These are phyloP conservation scores for Meteorus sp. DNA, from an alignment of 1,140 invertebrate species.

Conservation along the genomic window DNA sequence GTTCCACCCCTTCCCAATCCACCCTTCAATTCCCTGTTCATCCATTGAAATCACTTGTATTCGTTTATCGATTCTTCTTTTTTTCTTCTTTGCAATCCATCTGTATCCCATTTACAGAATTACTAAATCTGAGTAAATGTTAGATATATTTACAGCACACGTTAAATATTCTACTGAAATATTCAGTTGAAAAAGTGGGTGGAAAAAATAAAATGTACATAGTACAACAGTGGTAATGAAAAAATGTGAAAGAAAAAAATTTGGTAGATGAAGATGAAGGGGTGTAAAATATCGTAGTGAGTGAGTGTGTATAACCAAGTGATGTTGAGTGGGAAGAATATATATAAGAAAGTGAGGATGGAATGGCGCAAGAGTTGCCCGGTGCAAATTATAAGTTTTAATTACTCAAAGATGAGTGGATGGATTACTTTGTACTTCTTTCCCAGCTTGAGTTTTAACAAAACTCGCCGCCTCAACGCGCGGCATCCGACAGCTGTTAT, in stretches of 20 bases:
- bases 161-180: too few species aligned
- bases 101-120: too few species aligned
- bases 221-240: too few species aligned
- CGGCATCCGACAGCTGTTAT: constrained; percentile 18
- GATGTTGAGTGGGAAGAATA: not conserved
- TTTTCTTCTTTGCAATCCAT: too few species aligned
- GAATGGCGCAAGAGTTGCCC: constrained; percentile 20
- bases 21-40: constrained; percentile 27
- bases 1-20: too few species aligned
- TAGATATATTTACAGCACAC: too few species aligned
- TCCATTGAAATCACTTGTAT: constrained; percentile 18
- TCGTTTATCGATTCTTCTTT: constrained; percentile 1
- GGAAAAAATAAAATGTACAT: too few species aligned
- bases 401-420: constrained; percentile 48
- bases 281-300: too few species aligned
- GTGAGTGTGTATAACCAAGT: not conserved
- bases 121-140: too few species aligned
- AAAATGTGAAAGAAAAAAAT: too few species aligned
- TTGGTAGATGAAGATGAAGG: too few species aligned
- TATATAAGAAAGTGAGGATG: not conserved
- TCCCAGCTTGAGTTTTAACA: constrained; percentile 34
- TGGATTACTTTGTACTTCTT: constrained; percentile 43
- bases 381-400: constrained; percentile 50
- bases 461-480: constrained; percentile 16
- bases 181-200: too few species aligned